These are phyloP conservation scores for Tricholauxania praeusta DNA, from an alignment of 2,888 invertebrate genomes.

Conservation along the genomic window DNA sequence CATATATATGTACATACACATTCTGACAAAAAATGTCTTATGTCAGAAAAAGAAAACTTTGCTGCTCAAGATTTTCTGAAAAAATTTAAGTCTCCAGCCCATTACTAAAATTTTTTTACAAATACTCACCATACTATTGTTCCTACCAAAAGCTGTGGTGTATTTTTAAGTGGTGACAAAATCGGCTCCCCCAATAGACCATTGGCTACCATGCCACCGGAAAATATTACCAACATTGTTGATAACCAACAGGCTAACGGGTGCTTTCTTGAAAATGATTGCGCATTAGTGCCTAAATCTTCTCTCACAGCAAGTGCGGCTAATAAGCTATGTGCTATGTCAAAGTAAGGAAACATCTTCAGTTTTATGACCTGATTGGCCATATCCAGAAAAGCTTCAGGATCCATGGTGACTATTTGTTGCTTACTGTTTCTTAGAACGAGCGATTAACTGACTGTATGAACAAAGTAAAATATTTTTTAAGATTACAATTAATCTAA, in stretches of 20 bases:
- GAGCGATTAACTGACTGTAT: neutral
- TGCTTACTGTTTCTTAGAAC: neutral
- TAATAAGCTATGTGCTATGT: conserved; percentile 95
- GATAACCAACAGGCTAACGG: conserved; percentile 98
- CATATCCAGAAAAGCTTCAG: conserved; percentile 96
- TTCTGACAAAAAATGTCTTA: neutral
- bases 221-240: conserved; percentile 97
- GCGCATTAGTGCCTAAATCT: conserved; percentile 91
- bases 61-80: neutral
- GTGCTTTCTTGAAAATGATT: conserved; percentile 95
- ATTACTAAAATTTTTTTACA: neutral
- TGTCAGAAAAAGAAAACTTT: no score
- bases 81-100: neutral
- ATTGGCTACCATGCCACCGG: conserved; percentile 96
- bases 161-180: conserved; percentile 94
- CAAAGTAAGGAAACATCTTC: conserved; percentile 99
- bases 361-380: conserved; percentile 98
- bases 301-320: conserved; percentile 96
- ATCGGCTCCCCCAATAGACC: conserved; percentile 94
- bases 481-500: neutral
- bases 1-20: neutral
- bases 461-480: conserved; percentile 11
- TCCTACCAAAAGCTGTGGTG: conserved; percentile 91
- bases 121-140: conserved; percentile 87
- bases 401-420: conserved; percentile 77